Base-by-base conservation (phyloP, 2,888 invertebrate genomes). In the Xestia rhomboidea region DNA sequence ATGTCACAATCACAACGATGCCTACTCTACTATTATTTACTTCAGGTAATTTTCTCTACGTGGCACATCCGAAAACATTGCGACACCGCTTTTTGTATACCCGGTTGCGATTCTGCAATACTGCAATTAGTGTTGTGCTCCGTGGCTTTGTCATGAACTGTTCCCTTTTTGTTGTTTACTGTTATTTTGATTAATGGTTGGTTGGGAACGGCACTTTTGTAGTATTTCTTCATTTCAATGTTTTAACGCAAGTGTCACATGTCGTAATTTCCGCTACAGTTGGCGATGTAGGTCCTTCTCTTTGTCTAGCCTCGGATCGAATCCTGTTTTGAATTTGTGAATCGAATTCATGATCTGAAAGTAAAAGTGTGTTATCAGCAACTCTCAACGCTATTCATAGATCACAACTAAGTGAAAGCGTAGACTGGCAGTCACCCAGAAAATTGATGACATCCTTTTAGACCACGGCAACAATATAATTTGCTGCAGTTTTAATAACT, bases 31-130 rank as follows among this genome's bases (percentile, higher is more conserved):
- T 87, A 83, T 88, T 89, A 89, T 88, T 87, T 90, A 87, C 89
- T 89, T 86, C 86, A 80, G 83, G 87, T 85, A 90, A 91, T 91
- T 91, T 89, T 71, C 79, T 83, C 88, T 88, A 90, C 88, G 90
- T 91, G 92, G 89, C 91, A 89, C 89, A 92, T 91, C 91, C 90
- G 85, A 91, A 91, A 91, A 87, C 85, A 85, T 91, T 91, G 89
- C 87, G 87, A 86, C 81, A 87, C 76, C 41, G 69, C 73, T 78
- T 84, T 88, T 85, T 82, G 84, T 87, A 71, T 64, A 77, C 44
- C 49, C 27, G 76, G 68, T n/a, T 67, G 74, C 57, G 60, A 63
- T 86, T 83, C 68, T 78, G 82, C 76, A 86, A 84, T 64, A 73
- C 77, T 74, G 78, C 73, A 81, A 79, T 88, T 78, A 84, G 75